phyloP scores from a whole-genome alignment of 2,113 vertebrate species.

The Lynx canadensis region DNA sequence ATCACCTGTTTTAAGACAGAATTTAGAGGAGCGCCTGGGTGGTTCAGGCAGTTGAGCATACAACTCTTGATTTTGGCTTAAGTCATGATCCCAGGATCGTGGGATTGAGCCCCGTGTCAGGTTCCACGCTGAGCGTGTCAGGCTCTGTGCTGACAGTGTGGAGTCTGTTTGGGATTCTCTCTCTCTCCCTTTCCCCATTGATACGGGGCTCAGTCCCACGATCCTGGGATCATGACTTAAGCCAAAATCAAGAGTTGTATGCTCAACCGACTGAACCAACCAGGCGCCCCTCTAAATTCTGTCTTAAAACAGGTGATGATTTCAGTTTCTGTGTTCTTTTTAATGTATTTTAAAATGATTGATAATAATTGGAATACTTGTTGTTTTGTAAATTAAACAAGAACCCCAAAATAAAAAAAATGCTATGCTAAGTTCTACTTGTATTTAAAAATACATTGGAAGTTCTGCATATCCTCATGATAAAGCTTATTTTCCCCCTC shows the following conservation, averaged over 20 bases:
- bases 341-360: constrained; percentile 20
- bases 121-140: too few relatives aligned
- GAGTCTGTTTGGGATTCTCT: too few relatives aligned
- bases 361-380: constrained; percentile 62
- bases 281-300: neutral
- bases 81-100: too few relatives aligned
- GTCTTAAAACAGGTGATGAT: neutral
- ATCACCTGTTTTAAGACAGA: neutral
- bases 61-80: too few relatives aligned
- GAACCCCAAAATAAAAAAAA: constrained; percentile 62
- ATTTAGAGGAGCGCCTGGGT: neutral
- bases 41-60: too few relatives aligned
- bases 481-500: constrained; percentile 70
- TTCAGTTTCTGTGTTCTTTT: neutral
- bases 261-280: too few relatives aligned
- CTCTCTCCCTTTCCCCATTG: too few relatives aligned
- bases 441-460: constrained; percentile 81
- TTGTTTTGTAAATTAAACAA: neutral
- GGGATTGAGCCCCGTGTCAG: too few relatives aligned
- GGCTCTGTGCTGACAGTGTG: too few relatives aligned
- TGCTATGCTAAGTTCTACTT: constrained; percentile 66
- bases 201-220: too few relatives aligned
- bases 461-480: constrained; percentile 72
- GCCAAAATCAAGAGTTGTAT: too few relatives aligned
- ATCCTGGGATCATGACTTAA: too few relatives aligned